Evolutionary conservation across 1,140 invertebrate genomes (phyloP).

Genomic region (Brachionus sp.): DNA sequence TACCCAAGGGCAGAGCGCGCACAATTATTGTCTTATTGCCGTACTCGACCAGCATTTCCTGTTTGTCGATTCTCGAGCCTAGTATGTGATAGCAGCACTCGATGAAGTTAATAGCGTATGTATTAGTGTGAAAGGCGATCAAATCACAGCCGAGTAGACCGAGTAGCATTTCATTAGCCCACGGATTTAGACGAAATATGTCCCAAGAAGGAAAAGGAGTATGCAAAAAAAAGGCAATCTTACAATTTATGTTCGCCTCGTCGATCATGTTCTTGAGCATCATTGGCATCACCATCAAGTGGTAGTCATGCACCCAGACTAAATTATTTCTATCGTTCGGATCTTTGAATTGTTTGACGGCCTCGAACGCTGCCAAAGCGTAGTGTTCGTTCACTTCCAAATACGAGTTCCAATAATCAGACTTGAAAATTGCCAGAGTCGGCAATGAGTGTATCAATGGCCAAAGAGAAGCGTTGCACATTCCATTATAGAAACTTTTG

Average conservation of each 20-base stretch:
- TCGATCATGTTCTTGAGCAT: slow-evolving; percentile 77
- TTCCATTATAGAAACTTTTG: slow-evolving; percentile 82
- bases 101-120: slow-evolving; percentile 85
- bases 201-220: slow-evolving; percentile 89
- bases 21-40: slow-evolving; percentile 77
- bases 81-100: slow-evolving; percentile 82
- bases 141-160: slow-evolving; percentile 75
- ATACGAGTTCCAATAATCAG: slow-evolving; percentile 75
- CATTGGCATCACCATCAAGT: slow-evolving; percentile 81
- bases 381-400: slow-evolving; percentile 75
- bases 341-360: slow-evolving; percentile 59
- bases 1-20: slow-evolving; percentile 66
- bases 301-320: slow-evolving; percentile 87
- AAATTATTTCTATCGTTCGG: slow-evolving; percentile 66
- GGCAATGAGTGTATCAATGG: slow-evolving; percentile 86
- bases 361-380: slow-evolving; percentile 70
- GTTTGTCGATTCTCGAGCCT: slow-evolving; percentile 79
- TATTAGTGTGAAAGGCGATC: slow-evolving; percentile 84
- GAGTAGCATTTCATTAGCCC: slow-evolving; percentile 83
- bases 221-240: slow-evolving; percentile 83
- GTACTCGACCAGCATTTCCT: slow-evolving; percentile 78
- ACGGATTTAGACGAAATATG: slow-evolving; percentile 80
- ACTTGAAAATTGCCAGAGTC: slow-evolving; percentile 71
- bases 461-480: slow-evolving; percentile 86
- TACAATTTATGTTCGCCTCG: slow-evolving; percentile 71